Percentiles rank a stretch among this genome's conserved stretches.
Conservation (phyloP, 2,888 invertebrate species). For the Ochropleura plecta region DNA sequence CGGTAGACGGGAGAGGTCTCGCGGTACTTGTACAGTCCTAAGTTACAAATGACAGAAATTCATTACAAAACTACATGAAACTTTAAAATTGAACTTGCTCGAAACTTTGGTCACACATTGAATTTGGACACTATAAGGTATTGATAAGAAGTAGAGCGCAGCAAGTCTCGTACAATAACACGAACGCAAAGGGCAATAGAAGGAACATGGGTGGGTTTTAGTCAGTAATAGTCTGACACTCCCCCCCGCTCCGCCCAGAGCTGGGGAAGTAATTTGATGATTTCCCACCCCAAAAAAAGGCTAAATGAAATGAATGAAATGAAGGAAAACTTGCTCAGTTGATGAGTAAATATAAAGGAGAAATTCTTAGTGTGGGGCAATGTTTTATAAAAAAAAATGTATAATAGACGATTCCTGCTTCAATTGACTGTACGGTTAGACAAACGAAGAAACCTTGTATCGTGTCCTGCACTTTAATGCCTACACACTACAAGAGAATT, state of each 20-base stretch:
- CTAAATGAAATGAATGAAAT: no score
- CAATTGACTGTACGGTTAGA: not conserved
- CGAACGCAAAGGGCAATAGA: no score
- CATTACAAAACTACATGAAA: conserved; percentile 52
- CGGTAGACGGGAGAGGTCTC: no score
- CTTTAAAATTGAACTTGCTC: conserved; percentile 52
- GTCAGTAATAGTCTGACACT: no score
- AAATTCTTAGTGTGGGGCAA: no score
- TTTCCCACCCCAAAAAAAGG: no score
- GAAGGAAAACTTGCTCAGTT: not conserved
- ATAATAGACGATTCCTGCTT: not conserved
- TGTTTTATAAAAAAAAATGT: no score
- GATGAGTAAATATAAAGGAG: not conserved
- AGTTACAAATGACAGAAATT: conserved; percentile 44
- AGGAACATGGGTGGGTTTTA: no score
- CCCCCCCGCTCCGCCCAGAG: no score
- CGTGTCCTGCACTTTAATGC: not conserved
- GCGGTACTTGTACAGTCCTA: not conserved
- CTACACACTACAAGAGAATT: not conserved
- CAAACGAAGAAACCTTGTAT: not conserved
- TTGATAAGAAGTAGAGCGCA: conserved; percentile 20
- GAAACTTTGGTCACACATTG: conserved; percentile 52
- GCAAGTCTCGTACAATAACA: no score
- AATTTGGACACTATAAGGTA: conserved; percentile 29
- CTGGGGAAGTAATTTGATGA: no score